Conservation (phyloP, 2,888 invertebrate genomes). For the Tiphia femorata region DNA sequence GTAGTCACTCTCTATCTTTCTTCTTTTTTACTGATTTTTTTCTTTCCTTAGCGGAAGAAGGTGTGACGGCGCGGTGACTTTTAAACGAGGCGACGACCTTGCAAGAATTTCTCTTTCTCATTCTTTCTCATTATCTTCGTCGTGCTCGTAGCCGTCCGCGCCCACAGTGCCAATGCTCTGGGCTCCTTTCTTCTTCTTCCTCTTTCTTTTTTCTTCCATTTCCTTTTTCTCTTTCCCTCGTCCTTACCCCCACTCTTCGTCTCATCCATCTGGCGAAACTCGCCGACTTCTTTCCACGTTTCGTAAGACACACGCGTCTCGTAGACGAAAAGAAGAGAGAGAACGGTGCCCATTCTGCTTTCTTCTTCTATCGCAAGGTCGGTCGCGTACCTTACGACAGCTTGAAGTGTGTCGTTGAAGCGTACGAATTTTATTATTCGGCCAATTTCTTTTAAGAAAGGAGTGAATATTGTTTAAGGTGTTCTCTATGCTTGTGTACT, state of each 20-base stretch:
- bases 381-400: too few species aligned
- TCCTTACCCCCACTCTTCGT: conserved; percentile 17
- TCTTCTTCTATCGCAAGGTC: too few species aligned
- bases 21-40: background rate
- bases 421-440: too few species aligned
- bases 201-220: background rate
- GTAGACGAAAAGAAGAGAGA: too few species aligned
- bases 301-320: too few species aligned
- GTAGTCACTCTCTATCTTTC: too few species aligned
- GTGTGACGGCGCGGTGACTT: conserved; percentile 27
- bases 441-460: too few species aligned
- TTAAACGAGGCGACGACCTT: conserved; percentile 39
- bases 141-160: background rate
- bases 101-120: conserved; percentile 26
- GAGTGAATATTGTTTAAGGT: too few species aligned
- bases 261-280: conserved; percentile 17
- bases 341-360: too few species aligned
- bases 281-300: background rate
- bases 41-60: conserved; percentile 23
- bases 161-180: background rate
- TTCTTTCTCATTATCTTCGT: background rate
- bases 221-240: conserved; percentile 1
- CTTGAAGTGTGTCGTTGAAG: too few species aligned
- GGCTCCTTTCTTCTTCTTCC: background rate
- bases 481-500: too few species aligned